These are phyloP conservation scores for Bufotes viridis DNA, from an alignment of 2,797 vertebrate species.

Conservation along the genomic window DNA sequence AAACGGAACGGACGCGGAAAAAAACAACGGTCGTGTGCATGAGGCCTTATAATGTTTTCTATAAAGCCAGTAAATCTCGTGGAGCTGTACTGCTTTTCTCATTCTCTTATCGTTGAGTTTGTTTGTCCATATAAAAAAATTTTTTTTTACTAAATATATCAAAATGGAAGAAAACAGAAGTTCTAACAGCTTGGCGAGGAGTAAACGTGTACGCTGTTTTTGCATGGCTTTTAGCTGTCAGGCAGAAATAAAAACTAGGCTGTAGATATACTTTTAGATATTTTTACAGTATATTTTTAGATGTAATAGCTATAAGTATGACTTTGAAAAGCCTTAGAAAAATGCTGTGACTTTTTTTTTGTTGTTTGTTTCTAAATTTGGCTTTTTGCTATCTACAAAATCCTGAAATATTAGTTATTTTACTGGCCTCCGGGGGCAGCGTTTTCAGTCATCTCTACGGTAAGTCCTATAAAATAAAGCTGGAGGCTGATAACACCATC, in stretches of 20 bases:
- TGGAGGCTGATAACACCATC: too few species aligned
- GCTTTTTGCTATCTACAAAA: too few species aligned
- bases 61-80: background rate
- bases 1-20: too few species aligned
- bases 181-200: constrained; percentile 6
- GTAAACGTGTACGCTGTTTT: constrained; percentile 18
- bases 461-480: too few species aligned
- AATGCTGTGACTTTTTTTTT: background rate
- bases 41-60: background rate
- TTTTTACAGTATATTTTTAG: background rate
- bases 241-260: background rate
- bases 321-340: too few species aligned
- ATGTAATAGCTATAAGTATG: too few species aligned
- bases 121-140: background rate
- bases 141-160: constrained; percentile 4
- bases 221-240: constrained; percentile 22
- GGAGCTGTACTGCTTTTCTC: background rate
- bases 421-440: too few species aligned
- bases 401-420: too few species aligned
- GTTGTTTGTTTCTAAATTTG: too few species aligned
- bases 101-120: background rate
- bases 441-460: too few species aligned
- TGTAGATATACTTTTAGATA: too few species aligned
- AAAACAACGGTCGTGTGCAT: too few species aligned
- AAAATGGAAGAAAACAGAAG: constrained; percentile 22